Conservation (phyloP, 2,113 vertebrate genomes). For the Mesitornis unicolor region DNA sequence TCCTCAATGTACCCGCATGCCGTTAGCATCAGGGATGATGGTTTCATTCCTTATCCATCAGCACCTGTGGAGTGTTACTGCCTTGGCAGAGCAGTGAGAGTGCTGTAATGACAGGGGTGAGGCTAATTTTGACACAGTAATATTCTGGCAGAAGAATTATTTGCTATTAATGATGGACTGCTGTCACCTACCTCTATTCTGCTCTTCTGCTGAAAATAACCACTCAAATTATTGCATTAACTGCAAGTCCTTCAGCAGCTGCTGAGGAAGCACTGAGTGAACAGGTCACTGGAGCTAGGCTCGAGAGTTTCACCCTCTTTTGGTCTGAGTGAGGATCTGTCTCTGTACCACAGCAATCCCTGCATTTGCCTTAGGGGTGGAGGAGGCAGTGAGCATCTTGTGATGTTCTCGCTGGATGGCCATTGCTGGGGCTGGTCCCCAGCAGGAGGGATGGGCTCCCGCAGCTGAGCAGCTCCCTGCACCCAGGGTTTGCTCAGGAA, state of each 20-base stretch:
- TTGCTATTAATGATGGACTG: background rate
- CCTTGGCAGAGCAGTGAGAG: background rate
- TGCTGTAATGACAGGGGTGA: background rate
- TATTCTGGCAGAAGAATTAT: background rate
- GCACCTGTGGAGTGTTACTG: background rate
- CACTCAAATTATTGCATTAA: background rate
- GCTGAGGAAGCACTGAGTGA: background rate
- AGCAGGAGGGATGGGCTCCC: background rate
- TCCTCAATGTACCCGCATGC: rapidly evolving
- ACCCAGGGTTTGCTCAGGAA: background rate
- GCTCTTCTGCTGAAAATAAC: background rate
- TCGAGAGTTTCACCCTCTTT: background rate
- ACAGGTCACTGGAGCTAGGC: background rate
- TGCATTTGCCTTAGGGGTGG: rapidly evolving
- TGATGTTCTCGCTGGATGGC: background rate
- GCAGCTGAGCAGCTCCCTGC: background rate
- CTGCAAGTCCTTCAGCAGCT: background rate
- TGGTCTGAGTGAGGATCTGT: background rate
- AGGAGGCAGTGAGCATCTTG: background rate
- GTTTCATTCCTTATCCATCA: background rate
- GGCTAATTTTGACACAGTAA: background rate
- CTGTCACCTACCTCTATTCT: background rate
- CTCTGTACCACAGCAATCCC: background rate
- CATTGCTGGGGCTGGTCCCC: background rate
- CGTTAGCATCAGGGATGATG: background rate